Evolutionary conservation across 2,888 invertebrate species (phyloP), one percentile per base, ranked within the genome.

Genomic region (Lochmaea crataegi): DNA sequence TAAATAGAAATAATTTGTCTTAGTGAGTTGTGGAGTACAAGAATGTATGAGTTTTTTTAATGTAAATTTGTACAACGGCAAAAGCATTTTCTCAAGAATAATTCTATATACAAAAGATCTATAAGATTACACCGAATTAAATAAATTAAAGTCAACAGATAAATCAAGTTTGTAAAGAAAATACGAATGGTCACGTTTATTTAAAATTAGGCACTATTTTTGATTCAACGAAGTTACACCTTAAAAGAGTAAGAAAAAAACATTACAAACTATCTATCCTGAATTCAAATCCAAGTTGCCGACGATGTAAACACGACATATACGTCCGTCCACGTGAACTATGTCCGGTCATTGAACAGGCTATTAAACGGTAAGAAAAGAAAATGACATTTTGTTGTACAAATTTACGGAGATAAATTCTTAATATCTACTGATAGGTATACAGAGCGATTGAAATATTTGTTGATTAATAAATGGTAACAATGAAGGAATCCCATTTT

Each of bases 381-480:
- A 16, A 53, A 11, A 53, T 10, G 11, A 16, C 11, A 61, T 45
- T 18, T 42, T 16, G 45, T 53, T 65, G 56, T 56, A 56, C 64
- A 70, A 70, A 70, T 70, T 64, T 70, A 70, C 57, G 14, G 2
- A 3, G 53, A 16, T 58, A n/a, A n/a, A 26, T 22, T 56, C 74
- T 75, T 73, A 63, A 74, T 56, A 58, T 42, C 72, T 75, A 75
- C 60, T 14, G n/a, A 48, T 53, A 53, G 18, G 11, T 75, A 77
- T 77, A 66, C 74, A 77, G 72, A 67, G 65, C 70, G 58, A 75
- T 75, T 72, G 72, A 75, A 73, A 70, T 73, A 64, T 73, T 41
- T 38, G 65, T 53, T 48, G 56, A 63, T 51, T 63, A 70, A 70
- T 74, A 68, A 74, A 74, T 78, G 79, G 79, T 79, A 79, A 79